These are phyloP conservation scores for Pantherophis vulpinus DNA, from an alignment of 2,797 vertebrate genomes.

Conservation along the genomic window DNA sequence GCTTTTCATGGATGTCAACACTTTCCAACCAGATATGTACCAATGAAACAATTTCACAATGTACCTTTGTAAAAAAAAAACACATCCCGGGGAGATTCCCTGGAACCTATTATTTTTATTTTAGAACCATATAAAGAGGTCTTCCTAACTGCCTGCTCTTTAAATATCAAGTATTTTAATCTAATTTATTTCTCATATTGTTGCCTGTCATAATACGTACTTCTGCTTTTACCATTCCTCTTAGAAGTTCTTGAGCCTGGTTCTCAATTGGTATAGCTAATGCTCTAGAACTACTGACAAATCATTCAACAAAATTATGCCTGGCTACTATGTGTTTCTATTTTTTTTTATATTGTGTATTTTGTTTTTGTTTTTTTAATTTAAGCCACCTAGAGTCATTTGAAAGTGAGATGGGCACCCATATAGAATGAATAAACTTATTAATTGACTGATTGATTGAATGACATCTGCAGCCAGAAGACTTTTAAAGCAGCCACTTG, in stretches of 20 bases:
- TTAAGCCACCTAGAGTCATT: neutral
- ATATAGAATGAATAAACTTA: neutral
- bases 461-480: neutral
- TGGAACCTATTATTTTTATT: neutral
- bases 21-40: neutral
- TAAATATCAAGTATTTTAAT: neutral
- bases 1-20: neutral
- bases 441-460: neutral
- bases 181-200: neutral
- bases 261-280: neutral
- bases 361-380: neutral
- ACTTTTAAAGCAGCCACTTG: neutral
- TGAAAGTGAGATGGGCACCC: neutral
- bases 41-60: neutral
- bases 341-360: neutral
- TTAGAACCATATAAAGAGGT: neutral
- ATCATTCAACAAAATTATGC: neutral
- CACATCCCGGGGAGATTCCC: accelerated
- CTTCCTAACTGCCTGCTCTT: neutral
- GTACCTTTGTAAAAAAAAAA: neutral
- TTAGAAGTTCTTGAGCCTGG: neutral
- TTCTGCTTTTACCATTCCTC: neutral
- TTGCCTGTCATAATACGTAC: neutral
- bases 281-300: neutral
- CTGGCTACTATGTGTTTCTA: neutral